These are phyloP conservation scores for Drosophila mimetica DNA, from an alignment of 2,888 invertebrate species.

Conservation along the genomic window DNA sequence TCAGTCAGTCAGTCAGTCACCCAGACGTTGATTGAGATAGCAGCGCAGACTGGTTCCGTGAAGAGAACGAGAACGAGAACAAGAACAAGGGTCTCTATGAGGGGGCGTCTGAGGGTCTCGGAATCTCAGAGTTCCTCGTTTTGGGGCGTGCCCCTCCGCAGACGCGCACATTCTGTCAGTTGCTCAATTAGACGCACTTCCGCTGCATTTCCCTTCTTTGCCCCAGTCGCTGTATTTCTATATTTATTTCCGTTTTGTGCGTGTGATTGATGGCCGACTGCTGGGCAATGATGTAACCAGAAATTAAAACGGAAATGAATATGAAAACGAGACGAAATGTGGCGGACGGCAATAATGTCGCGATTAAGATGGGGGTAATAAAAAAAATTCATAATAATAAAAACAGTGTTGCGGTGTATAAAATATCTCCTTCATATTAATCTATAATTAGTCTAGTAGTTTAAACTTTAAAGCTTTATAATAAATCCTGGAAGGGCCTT, in stretches of 20 bases:
- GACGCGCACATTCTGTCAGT: constrained; percentile 68
- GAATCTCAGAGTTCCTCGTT: constrained; percentile 16
- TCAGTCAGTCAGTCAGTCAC: constrained; percentile 24
- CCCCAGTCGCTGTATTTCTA: constrained; percentile 27
- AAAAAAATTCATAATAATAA: constrained; percentile 59
- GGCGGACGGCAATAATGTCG: neutral
- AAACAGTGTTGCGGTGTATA: neutral
- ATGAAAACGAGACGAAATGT: constrained; percentile 14
- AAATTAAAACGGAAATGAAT: constrained; percentile 26
- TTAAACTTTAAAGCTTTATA: too few relatives aligned
- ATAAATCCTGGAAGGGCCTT: too few relatives aligned
- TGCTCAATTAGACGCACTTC: constrained; percentile 79
- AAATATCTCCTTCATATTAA: neutral
- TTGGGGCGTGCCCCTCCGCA: constrained; percentile 37
- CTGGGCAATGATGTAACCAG: constrained; percentile 69
- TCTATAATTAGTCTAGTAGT: too few relatives aligned
- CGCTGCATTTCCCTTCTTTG: constrained; percentile 45
- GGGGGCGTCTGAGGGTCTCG: constrained; percentile 8
- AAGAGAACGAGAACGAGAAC: neutral
- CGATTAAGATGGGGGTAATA: constrained; percentile 48
- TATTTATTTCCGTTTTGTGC: constrained; percentile 75
- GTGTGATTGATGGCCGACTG: constrained; percentile 75
- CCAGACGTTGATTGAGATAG: constrained; percentile 50
- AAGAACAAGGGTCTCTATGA: neutral
- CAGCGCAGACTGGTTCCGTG: constrained; percentile 13